Conservation (phyloP, 2,888 invertebrate species). For the Trichogramma evanescens region DNA sequence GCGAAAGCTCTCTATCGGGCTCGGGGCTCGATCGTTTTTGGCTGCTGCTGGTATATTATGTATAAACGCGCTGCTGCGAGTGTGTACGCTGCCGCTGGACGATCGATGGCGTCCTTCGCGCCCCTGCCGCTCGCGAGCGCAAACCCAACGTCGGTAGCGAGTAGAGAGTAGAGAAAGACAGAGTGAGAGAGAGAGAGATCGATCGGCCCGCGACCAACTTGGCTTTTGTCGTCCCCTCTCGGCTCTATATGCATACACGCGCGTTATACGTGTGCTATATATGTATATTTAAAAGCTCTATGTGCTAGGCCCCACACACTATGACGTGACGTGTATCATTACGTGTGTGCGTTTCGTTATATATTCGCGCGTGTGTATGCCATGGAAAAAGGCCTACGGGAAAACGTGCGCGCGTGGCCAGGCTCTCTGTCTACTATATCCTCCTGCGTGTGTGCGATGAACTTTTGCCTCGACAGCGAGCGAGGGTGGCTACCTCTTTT, state of each 20-base stretch:
- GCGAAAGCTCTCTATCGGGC: too few species aligned
- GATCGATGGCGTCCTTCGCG: slow-evolving; percentile 20
- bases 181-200: not conserved
- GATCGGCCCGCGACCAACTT: not conserved
- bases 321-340: too few species aligned
- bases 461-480: not conserved
- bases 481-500: not conserved
- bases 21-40: too few species aligned
- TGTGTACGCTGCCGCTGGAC: not conserved
- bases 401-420: not conserved
- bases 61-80: too few species aligned
- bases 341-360: too few species aligned
- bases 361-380: too few species aligned
- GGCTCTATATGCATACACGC: not conserved
- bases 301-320: too few species aligned
- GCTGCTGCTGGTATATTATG: too few species aligned
- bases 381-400: not conserved
- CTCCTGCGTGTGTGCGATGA: too few species aligned
- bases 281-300: not conserved
- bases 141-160: too few species aligned
- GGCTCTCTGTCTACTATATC: not conserved
- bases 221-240: not conserved
- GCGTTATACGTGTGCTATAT: not conserved
- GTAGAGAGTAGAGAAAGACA: too few species aligned
- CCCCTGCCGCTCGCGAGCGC: not conserved